phyloP scores from a whole-genome alignment of 2,113 vertebrate genomes.

The Nothobranchius kuhntae region DNA sequence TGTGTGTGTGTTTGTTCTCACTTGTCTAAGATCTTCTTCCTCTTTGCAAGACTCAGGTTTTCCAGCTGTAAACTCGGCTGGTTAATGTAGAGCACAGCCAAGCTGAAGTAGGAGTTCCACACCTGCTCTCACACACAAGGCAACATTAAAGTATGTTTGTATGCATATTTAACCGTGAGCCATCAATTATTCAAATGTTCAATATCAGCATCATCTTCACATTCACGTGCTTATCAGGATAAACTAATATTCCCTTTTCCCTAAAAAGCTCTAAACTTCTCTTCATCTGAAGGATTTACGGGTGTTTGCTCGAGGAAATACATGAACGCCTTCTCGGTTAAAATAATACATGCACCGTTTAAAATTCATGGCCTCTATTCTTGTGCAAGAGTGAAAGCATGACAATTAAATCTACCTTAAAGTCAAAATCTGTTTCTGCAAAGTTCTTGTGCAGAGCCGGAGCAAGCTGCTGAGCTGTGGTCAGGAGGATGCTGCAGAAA shows the following conservation, averaged over 20 bases:
- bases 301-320: too few relatives aligned
- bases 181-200: too few relatives aligned
- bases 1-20: slow-evolving; percentile 72
- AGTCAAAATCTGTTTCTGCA: slow-evolving; percentile 94
- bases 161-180: too few relatives aligned
- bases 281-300: too few relatives aligned
- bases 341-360: neutral
- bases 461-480: slow-evolving; percentile 91
- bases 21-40: slow-evolving; percentile 96
- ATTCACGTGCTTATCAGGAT: too few relatives aligned
- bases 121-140: slow-evolving; percentile 76
- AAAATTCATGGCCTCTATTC: neutral
- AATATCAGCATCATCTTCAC: too few relatives aligned
- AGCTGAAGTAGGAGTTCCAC: slow-evolving; percentile 98
- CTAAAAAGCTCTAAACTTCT: too few relatives aligned
- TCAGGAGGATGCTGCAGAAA: slow-evolving; percentile 91
- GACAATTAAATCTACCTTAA: slow-evolving; percentile 83
- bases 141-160: too few relatives aligned
- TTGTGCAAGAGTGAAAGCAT: accelerated
- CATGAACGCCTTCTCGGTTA: too few relatives aligned
- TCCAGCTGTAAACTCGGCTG: slow-evolving; percentile 97
- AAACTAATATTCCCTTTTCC: too few relatives aligned
- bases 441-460: slow-evolving; percentile 98
- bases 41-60: slow-evolving; percentile 87
- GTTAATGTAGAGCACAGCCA: slow-evolving; percentile 97